Percentiles rank a stretch among this genome's conserved stretches.
These are phyloP conservation scores for Hystrix cristata DNA, from an alignment of 2,113 vertebrate species.

Conservation along the genomic window DNA sequence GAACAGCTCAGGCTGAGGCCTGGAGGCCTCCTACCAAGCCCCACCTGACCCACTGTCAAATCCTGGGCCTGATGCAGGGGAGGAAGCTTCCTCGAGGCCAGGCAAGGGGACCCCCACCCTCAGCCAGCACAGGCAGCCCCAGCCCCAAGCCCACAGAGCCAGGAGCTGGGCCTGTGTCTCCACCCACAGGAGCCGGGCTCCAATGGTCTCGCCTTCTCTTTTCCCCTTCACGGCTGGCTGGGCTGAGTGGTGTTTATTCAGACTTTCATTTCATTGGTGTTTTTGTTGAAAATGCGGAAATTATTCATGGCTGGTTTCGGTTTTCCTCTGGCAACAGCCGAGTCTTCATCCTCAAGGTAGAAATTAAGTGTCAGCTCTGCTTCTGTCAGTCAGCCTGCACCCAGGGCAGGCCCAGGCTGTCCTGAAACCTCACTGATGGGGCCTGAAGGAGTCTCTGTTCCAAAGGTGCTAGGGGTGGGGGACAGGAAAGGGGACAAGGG, in stretches of 20 bases:
- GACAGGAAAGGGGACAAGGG: neutral
- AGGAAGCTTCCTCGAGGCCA: too few relatives aligned
- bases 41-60: neutral
- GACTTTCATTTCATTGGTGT: constrained; percentile 42
- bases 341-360: neutral
- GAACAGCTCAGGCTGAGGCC: neutral
- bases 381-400: neutral
- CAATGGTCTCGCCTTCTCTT: neutral
- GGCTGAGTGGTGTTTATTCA: constrained; percentile 39
- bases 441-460: neutral
- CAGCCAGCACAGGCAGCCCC: neutral
- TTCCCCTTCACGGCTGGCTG: constrained; percentile 30
- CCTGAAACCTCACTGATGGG: neutral
- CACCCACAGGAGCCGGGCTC: neutral
- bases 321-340: neutral
- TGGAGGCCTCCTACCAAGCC: neutral
- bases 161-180: neutral
- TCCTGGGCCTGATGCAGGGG: neutral
- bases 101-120: neutral
- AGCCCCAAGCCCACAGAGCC: accelerated
- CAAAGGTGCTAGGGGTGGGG: neutral
- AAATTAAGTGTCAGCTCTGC: constrained; percentile 45
- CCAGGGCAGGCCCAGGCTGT: neutral
- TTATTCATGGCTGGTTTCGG: constrained; percentile 57
- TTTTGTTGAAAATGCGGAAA: constrained; percentile 63